Base-by-base conservation (phyloP, 37 sponge, comb jelly and placozoan species). In the Petrosia ficiformis region DNA sequence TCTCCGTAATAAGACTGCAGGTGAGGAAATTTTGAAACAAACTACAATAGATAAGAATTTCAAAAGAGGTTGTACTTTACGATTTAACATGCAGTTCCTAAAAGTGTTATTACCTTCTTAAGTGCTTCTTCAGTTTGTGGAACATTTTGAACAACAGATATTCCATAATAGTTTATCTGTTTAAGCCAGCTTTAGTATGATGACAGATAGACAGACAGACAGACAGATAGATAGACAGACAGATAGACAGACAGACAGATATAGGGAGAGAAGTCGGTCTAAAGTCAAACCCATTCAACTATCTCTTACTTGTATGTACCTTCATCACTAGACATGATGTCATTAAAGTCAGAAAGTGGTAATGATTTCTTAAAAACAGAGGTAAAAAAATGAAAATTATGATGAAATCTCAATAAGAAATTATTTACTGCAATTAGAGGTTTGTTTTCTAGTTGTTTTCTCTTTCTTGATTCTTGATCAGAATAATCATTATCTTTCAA, bases 151-250 rank as follows among this genome's bases (percentile, higher is more conserved):
- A 74, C 3, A 25, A 74, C 3, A 4, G 57, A 74, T 36, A 57
- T 22, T 74, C 75, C 75, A 74, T 74, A 74, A 32, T 34, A 31
- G 22, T 74, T 74, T 6, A 74, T 10, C 4, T 74, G 38, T 54
- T 33, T 25, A 32, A 74, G 60, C 75, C 75, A 74, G 38, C 75
- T 74, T 19, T 48, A 48, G 54, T n/a, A n/a, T n/a, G n/a, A n/a
- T 19, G 14, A 48, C 14, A 8, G 14, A 8, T 19, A 19, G 8
- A 11, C 5, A 29, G 22, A 29, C 6, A 26, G 26, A n/a, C n/a
- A n/a, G n/a, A n/a, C n/a, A n/a, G n/a, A n/a, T n/a, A n/a, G n/a
- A n/a, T n/a, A n/a, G n/a, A n/a, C n/a, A n/a, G n/a, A n/a, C n/a
- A n/a, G n/a, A n/a, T n/a, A n/a, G n/a, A n/a, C n/a, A n/a, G n/a